phyloP scores from a whole-genome alignment of 2,113 vertebrate species.

The Gymnogyps californianus region DNA sequence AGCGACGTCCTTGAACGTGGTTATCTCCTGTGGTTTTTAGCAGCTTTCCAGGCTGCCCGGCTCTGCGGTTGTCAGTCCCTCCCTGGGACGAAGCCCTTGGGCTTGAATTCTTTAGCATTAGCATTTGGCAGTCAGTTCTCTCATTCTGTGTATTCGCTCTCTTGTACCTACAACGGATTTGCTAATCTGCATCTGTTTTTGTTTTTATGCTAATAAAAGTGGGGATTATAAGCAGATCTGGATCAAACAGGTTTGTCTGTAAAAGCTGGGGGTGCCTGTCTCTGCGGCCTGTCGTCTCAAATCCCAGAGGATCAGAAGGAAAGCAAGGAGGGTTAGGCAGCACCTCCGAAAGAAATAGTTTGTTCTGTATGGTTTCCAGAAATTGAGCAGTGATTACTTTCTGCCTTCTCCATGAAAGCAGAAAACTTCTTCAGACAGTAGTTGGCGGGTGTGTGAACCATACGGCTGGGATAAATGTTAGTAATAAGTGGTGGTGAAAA shows the following conservation, averaged over 20 bases:
- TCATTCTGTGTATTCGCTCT: not conserved
- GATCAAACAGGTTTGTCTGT: slow-evolving; percentile 19
- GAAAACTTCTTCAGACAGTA: not conserved
- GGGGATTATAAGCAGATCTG: not conserved
- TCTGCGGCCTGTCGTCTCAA: not conserved
- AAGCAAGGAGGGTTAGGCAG: not conserved
- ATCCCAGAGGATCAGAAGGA: not conserved
- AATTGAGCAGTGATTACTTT: not conserved
- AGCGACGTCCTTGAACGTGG: rapidly evolving
- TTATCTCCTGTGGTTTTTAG: not conserved
- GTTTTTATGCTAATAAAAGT: slow-evolving; percentile 14
- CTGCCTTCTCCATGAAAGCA: not conserved
- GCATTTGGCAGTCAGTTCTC: not conserved
- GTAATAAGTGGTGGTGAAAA: not conserved
- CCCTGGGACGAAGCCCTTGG: slow-evolving; percentile 1
- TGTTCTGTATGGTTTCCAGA: not conserved
- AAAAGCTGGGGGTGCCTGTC: not conserved
- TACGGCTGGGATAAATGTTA: not conserved
- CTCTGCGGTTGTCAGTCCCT: not conserved
- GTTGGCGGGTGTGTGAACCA: not conserved
- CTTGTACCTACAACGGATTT: slow-evolving; percentile 8
- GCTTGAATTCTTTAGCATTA: slow-evolving; percentile 23
- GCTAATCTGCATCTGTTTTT: slow-evolving; percentile 49
- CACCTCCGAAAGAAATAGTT: not conserved
- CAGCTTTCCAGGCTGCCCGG: not conserved